Percentiles rank a stretch among this genome's conserved stretches.
Conservation (phyloP, 2,797 vertebrate genomes). For the Sebastiscus tertius region DNA sequence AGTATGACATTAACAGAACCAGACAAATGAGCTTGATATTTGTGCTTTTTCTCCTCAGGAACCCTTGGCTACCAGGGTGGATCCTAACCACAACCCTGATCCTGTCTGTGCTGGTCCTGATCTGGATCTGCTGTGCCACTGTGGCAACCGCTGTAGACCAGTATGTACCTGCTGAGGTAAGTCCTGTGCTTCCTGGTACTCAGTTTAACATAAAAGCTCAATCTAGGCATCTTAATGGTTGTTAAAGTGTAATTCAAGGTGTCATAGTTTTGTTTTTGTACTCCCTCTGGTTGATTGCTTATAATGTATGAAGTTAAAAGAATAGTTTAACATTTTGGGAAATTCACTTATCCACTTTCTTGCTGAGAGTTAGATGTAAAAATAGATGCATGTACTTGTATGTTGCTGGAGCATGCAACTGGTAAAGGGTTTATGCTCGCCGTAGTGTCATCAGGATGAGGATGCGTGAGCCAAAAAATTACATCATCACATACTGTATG, state of each 20-base stretch:
- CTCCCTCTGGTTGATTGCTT: not conserved
- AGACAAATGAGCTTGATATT: not conserved
- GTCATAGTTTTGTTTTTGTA: not conserved
- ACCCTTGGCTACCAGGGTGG: constrained; percentile 92
- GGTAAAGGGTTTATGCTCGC: not conserved
- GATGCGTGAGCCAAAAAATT: too few species aligned
- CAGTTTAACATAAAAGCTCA: not conserved
- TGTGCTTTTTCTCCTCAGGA: constrained; percentile 77
- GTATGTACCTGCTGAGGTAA: constrained; percentile 93
- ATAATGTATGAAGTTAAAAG: not conserved
- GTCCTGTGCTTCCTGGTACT: not conserved
- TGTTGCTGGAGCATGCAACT: not conserved
- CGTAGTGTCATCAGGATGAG: too few species aligned
- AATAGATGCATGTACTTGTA: too few species aligned
- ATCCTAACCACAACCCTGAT: constrained; percentile 93
- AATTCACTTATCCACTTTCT: not conserved
- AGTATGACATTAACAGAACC: not conserved
- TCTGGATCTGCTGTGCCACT: constrained; percentile 98
- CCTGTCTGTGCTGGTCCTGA: constrained; percentile 93
- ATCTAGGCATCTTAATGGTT: not conserved
- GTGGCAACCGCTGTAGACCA: constrained; percentile 97
- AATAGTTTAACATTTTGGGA: not conserved
- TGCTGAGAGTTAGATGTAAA: not conserved
- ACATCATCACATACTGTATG: too few species aligned
- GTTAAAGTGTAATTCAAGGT: not conserved